phyloP scores from a whole-genome alignment of 1,140 invertebrate genomes.

The Pseudachorutes palmiensis region DNA sequence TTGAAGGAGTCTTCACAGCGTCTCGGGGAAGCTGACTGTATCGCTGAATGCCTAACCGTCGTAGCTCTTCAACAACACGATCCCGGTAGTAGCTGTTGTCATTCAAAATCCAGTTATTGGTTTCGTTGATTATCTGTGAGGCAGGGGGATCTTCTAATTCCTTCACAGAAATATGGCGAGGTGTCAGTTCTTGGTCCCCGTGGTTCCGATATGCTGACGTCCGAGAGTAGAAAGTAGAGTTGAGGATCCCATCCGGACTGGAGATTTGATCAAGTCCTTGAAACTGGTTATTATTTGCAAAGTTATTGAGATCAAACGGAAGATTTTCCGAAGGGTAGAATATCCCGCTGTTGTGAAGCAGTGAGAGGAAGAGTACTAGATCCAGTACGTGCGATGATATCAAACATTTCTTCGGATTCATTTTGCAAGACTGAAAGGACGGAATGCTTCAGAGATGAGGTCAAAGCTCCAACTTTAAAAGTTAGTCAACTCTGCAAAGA shows the following conservation, averaged over 20 bases:
- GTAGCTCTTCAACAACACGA: slow-evolving; percentile 7
- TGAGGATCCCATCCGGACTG: background rate
- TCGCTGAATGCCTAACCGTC: background rate
- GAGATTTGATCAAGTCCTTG: too few relatives aligned
- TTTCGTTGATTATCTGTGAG: background rate
- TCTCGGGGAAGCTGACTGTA: background rate
- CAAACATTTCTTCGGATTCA: too few relatives aligned
- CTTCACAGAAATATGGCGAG: background rate
- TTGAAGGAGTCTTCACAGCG: slow-evolving; percentile 13
- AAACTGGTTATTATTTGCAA: background rate
- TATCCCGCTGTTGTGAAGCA: too few relatives aligned
- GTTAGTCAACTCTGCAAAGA: too few relatives aligned
- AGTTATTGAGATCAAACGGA: background rate
- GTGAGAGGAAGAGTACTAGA: too few relatives aligned
- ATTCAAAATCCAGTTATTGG: background rate
- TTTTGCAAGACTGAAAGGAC: too few relatives aligned
- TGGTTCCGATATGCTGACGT: background rate
- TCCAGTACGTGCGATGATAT: too few relatives aligned
- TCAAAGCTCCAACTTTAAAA: too few relatives aligned
- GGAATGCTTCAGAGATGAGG: too few relatives aligned
- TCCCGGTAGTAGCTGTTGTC: background rate
- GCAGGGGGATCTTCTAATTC: background rate
- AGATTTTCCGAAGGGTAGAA: background rate
- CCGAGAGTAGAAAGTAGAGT: background rate
- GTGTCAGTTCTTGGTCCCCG: background rate